Conservation (phyloP, 2,113 vertebrate genomes). For the Chaetodon trifascialis region DNA sequence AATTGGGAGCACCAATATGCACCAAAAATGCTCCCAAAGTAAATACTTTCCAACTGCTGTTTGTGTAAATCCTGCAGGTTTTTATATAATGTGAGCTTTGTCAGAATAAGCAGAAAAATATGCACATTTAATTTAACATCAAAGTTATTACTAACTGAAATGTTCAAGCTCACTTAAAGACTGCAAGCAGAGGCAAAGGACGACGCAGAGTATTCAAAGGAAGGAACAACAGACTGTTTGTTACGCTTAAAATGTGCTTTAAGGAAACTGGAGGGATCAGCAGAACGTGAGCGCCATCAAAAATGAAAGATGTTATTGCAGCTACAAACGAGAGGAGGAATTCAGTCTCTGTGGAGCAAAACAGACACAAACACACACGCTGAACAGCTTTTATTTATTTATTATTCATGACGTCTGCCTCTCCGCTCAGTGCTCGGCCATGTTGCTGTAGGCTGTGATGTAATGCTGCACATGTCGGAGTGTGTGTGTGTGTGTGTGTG, state of each 20-base stretch:
- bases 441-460: constrained; percentile 65
- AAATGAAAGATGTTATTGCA: neutral
- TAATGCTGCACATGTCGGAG: constrained; percentile 70
- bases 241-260: neutral
- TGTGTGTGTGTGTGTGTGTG: constrained; percentile 34
- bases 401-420: constrained; percentile 36
- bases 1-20: neutral
- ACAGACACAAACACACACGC: neutral
- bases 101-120: neutral
- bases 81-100: neutral
- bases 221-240: neutral
- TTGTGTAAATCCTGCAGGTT: too few species aligned
- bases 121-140: too few species aligned
- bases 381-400: constrained; percentile 50
- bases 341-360: neutral
- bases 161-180: neutral
- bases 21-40: neutral
- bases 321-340: neutral
- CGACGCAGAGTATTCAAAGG: neutral
- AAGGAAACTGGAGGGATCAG: neutral
- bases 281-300: neutral
- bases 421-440: constrained; percentile 20
- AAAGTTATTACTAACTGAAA: too few species aligned
- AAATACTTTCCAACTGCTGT: neutral
- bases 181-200: neutral